Evolutionary conservation across 2,888 invertebrate species (phyloP).

Genomic region (Tetrapedia diversipes): DNA sequence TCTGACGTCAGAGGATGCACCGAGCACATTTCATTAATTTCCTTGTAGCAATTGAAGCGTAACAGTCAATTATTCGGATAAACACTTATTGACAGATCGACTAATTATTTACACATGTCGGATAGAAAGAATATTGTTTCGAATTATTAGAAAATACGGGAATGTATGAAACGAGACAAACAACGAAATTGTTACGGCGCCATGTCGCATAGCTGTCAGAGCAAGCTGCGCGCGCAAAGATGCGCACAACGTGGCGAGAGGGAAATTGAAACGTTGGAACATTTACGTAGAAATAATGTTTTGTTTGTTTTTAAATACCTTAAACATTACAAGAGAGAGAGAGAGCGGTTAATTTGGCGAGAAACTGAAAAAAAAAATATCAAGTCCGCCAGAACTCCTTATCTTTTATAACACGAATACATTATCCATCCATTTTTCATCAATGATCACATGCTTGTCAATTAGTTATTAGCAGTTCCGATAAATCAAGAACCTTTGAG

Average conservation of each 20-base stretch:
- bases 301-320: background rate
- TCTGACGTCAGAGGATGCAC: conserved; percentile 56
- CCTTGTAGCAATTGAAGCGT: background rate
- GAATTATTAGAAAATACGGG: conserved; percentile 8
- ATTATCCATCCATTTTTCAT: no score
- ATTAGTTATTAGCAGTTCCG: background rate
- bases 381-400: no score
- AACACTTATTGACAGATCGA: conserved; percentile 2
- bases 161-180: conserved; percentile 27
- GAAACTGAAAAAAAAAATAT: no score
- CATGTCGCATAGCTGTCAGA: conserved; percentile 53
- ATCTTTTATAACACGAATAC: no score
- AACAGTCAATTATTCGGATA: background rate
- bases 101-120: background rate
- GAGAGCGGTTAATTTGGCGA: no score
- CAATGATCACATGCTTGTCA: background rate
- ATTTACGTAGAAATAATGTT: background rate
- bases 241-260: conserved; percentile 15
- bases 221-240: conserved; percentile 43
- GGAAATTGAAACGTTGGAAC: conserved; percentile 21
- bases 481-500: background rate
- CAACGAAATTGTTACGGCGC: conserved; percentile 34
- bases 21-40: conserved; percentile 50
- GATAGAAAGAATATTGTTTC: background rate
- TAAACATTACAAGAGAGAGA: no score